Evolutionary conservation across 92 coral and sea anemone species (phyloP), one percentile per base, ranked within the genome.

Genomic region (Plumapathes pennacea): DNA sequence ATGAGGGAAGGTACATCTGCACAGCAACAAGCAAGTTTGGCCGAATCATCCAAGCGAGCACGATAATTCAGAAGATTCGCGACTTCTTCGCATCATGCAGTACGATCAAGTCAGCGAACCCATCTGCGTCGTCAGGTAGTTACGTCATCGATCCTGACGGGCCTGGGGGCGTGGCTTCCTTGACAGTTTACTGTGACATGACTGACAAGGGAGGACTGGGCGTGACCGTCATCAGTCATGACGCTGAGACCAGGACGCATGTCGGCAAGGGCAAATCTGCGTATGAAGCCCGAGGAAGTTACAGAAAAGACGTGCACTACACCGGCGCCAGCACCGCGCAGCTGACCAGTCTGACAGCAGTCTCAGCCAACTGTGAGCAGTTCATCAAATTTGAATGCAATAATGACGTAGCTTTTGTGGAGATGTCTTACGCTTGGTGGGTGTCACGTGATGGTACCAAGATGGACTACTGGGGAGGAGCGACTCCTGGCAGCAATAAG

Each of bases 391-490:
- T 57, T 14, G 81, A 80, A 13, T 80, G 87, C 19, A 47, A 71
- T 10, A 57, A 71, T 54, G 75, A 18, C 13, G 15, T 61, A 2
- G 5, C 56, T 3, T 61, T 51, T 25, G 19, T 57, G 0, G 9
- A 0, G 10, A 40, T 9, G 0, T 17, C 27, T 2, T 0, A 22
- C 19, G 72, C 56, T 17, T 84, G 85, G 90, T 84, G 82, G 90
- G 78, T 84, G 40, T 84, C 90, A 64, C 90, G 90, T 64, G 68
- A 84, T 23, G 79, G 81, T 25, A 57, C 37, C 4, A 55, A 44
- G 30, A 80, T 77, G 73, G 47, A 48, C 24, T 84, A 84, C 73
- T 84, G 90, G 90, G 90, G 90, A 10, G 90, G 90, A 15, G 90
- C 81, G 5, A 49, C 61, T 9, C 80, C 74, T 1, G 72, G 61